Base-by-base conservation (phyloP, 2,113 vertebrate genomes). In the Callionymus lyra region DNA sequence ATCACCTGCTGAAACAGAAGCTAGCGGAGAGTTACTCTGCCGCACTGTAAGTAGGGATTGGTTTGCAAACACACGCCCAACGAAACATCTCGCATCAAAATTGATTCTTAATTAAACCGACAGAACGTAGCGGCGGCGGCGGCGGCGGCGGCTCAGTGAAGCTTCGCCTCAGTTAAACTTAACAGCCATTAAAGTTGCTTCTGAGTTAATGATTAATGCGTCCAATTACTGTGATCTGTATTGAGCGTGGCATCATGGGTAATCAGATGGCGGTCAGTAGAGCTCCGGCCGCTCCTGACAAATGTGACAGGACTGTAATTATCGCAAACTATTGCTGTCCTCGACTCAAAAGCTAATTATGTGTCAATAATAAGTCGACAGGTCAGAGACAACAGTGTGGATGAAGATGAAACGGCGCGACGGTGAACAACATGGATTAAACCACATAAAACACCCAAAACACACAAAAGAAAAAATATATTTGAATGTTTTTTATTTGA, bases 171-270 rank as follows among this genome's bases (percentile, higher is more conserved):
- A 41, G 52, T 67, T 61, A 72, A 70, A 70, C 53, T 41, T 34
- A 53, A 67, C 67, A 56, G 55, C 38, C 65, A 53, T 60, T 61
- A 68, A 76, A 68, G 59, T 76, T 74, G 70, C 65, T 70, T 71
- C 53, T 36, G 60, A 66, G 55, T 45, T 27, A 53, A 74, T 76
- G 72, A 79, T 79, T 79, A 66, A 77, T 70, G 76, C 59, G 35
- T 68, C 53, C 51, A 74, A 65, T 65, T 70, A 60, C 58, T 69
- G 67, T 65, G 74, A 79, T 79, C 65, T 74, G 49, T 56, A 63
- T 56, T 62, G 64, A 76, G 53, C 17, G 35, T 9, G 44, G 64
- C 56, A 80, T 75, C 65, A 66, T 47, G 66, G 63, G 65, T 73
- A 79, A 79, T 77, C 74, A 74, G 75, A 79, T 44, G 50, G 62